Conservation (phyloP, 2,888 invertebrate species). For the Habrosyne pyritoides region DNA sequence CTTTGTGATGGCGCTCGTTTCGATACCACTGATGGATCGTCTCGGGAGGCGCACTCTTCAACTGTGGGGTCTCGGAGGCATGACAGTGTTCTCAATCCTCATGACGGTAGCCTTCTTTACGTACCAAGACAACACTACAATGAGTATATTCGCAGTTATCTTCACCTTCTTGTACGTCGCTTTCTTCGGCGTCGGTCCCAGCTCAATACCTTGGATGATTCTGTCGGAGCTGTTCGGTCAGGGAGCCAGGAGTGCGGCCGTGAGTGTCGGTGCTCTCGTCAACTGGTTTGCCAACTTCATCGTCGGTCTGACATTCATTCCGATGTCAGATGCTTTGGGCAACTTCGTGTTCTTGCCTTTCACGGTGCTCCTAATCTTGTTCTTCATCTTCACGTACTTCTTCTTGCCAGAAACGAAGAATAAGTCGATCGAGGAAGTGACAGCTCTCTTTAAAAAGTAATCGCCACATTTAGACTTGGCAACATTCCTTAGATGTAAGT, state of each 20-base stretch:
- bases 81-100: constrained; percentile 88
- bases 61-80: constrained; percentile 87
- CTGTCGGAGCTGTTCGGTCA: constrained; percentile 78
- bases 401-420: constrained; percentile 81
- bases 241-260: constrained; percentile 76
- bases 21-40: constrained; percentile 89
- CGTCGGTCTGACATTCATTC: constrained; percentile 75
- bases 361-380: constrained; percentile 69
- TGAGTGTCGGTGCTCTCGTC: constrained; percentile 76
- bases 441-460: constrained; percentile 76
- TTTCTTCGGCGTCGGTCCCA: constrained; percentile 79
- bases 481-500: constrained; percentile 57
- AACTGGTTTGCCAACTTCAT: constrained; percentile 81
- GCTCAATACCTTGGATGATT: constrained; percentile 82
- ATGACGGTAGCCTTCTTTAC: constrained; percentile 84
- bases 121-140: constrained; percentile 64
- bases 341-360: constrained; percentile 77
- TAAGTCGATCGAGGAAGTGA: constrained; percentile 77
- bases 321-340: constrained; percentile 61
- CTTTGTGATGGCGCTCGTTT: constrained; percentile 89
- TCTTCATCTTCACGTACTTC: constrained; percentile 75
- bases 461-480: constrained; percentile 20
- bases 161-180: constrained; percentile 78
- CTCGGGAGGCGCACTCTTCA: constrained; percentile 88
- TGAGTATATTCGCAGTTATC: constrained; percentile 76